These are phyloP conservation scores for Bombus cullumanus DNA, from an alignment of 1,140 invertebrate genomes.

Conservation along the genomic window DNA sequence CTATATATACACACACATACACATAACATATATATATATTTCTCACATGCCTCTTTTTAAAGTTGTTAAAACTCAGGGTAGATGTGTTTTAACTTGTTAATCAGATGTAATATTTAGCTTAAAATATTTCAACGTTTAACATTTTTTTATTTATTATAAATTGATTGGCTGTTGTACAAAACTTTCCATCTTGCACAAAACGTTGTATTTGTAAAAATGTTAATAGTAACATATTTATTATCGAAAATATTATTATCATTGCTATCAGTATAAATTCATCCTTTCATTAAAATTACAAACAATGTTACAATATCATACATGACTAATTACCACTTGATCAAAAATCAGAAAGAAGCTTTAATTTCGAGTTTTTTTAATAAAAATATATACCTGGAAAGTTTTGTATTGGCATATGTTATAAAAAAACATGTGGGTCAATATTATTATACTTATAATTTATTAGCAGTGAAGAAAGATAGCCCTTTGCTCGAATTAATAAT, in stretches of 20 bases:
- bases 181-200: constrained; percentile 29
- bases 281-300: constrained; percentile 4
- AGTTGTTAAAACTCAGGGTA: constrained; percentile 51
- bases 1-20: too few species aligned
- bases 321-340: not conserved
- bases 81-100: constrained; percentile 44
- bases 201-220: not conserved
- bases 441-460: constrained; percentile 44
- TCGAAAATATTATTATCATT: constrained; percentile 17
- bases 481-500: constrained; percentile 37
- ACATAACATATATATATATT: not conserved
- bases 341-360: not conserved
- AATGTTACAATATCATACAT: not conserved
- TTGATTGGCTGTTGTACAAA: constrained; percentile 35
- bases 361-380: not conserved
- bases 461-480: constrained; percentile 21
- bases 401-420: constrained; percentile 30
- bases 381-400: constrained; percentile 32
- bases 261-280: not conserved
- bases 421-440: constrained; percentile 34
- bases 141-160: constrained; percentile 53
- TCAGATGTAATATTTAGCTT: constrained; percentile 46
- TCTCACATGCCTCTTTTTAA: constrained; percentile 36
- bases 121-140: constrained; percentile 34
- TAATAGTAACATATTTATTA: constrained; percentile 16